Conservation (phyloP, 2,113 vertebrate genomes). For the Oryzias melastigma region DNA sequence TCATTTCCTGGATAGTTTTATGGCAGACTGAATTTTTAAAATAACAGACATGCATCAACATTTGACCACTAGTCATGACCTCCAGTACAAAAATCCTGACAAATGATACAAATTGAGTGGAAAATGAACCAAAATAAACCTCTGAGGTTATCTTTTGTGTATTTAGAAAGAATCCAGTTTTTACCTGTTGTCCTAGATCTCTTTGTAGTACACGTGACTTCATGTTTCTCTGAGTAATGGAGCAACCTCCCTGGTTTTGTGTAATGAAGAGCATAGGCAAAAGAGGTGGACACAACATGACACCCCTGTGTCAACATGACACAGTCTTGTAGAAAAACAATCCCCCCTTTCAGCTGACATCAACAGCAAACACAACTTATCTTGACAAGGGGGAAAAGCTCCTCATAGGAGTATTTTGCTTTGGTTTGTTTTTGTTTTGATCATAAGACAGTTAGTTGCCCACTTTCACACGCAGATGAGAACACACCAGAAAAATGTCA, state of each 20-base stretch:
- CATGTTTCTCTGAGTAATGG: conserved; percentile 7
- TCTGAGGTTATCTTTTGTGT: too few relatives aligned
- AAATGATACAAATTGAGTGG: too few relatives aligned
- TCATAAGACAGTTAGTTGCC: conserved; percentile 23
- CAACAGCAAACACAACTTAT: conserved; percentile 35
- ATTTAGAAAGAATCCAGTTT: too few relatives aligned
- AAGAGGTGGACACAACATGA: conserved; percentile 42
- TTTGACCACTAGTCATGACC: too few relatives aligned
- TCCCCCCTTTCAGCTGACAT: conserved; percentile 24
- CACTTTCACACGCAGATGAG: conserved; percentile 18
- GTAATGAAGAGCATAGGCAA: conserved; percentile 45
- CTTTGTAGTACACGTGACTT: conserved; percentile 6
- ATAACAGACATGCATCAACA: too few relatives aligned
- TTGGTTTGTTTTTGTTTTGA: conserved; percentile 37
- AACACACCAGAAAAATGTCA: too few relatives aligned
- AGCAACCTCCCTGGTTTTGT: conserved; percentile 8
- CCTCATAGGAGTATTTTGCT: conserved; percentile 26
- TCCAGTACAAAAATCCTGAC: too few relatives aligned
- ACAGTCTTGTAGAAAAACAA: conserved; percentile 50
- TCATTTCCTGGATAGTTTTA: too few relatives aligned
- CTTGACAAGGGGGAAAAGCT: conserved; percentile 30
- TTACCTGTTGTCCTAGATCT: neutral
- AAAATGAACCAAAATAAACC: too few relatives aligned
- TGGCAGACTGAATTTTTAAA: too few relatives aligned
- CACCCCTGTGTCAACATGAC: conserved; percentile 49